phyloP scores from a whole-genome alignment of 2,888 invertebrate genomes.

The Drosophila anceps region DNA sequence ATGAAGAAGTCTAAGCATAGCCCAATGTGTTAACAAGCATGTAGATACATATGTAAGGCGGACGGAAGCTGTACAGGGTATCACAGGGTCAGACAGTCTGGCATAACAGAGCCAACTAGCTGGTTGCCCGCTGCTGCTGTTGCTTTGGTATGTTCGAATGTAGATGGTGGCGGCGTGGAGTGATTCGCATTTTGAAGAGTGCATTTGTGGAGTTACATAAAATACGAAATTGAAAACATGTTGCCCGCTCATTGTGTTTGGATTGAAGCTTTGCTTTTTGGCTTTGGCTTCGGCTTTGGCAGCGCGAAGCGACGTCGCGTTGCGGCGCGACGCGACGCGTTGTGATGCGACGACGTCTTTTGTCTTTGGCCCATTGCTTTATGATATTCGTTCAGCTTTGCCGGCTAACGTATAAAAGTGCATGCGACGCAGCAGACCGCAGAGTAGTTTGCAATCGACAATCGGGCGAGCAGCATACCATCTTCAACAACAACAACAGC shows the following conservation, averaged over 20 bases:
- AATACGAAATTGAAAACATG: slow-evolving; percentile 61
- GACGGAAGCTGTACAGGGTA: not conserved
- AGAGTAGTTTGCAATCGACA: slow-evolving; percentile 84
- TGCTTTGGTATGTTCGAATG: slow-evolving; percentile 14
- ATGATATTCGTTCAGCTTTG: slow-evolving; percentile 56
- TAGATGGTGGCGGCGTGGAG: slow-evolving; percentile 33
- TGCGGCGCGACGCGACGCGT: slow-evolving; percentile 15
- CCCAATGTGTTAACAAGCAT: no score
- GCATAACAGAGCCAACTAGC: not conserved
- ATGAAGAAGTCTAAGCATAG: not conserved
- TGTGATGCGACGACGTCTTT: slow-evolving; percentile 35
- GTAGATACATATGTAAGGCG: not conserved
- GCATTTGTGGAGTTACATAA: slow-evolving; percentile 76
- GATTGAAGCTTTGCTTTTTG: slow-evolving; percentile 58
- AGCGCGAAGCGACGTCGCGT: not conserved
- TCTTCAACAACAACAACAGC: slow-evolving; percentile 36
- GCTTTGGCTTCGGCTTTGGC: slow-evolving; percentile 23
- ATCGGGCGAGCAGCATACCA: slow-evolving; percentile 73
- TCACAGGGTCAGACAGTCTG: not conserved
- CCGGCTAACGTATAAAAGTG: slow-evolving; percentile 83
- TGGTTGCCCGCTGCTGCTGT: slow-evolving; percentile 1
- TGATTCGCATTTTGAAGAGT: slow-evolving; percentile 62
- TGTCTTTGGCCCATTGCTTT: slow-evolving; percentile 51
- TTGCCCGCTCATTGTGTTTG: slow-evolving; percentile 44
- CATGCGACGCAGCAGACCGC: slow-evolving; percentile 71